Conservation (phyloP, 2,888 invertebrate species). For the Euproctis similis region DNA sequence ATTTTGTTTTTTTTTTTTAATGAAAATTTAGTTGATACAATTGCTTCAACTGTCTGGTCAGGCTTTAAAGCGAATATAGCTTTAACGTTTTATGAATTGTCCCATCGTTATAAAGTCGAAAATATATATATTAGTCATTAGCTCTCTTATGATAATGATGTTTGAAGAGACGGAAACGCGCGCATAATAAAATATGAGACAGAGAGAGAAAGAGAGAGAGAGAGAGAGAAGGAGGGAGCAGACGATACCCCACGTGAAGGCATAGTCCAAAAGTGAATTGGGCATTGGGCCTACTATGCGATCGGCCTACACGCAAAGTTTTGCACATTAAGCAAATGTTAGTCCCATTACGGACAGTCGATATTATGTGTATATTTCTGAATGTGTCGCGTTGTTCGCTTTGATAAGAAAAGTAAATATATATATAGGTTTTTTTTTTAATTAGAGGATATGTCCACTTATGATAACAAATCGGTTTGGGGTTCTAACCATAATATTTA, state of each 20-base stretch:
- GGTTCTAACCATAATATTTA: conserved; percentile 66
- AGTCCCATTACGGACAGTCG: background rate
- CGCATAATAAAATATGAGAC: conserved; percentile 2
- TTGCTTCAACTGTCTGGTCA: conserved; percentile 20
- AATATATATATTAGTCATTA: conserved; percentile 54
- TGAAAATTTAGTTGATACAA: conserved; percentile 18
- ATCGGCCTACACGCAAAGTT: too few relatives aligned
- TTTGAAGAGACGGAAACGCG: conserved; percentile 9
- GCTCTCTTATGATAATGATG: conserved; percentile 46
- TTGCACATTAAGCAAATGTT: background rate
- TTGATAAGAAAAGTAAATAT: conserved; percentile 14
- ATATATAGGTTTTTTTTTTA: too few relatives aligned
- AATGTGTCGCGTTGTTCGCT: conserved; percentile 9
- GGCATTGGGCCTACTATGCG: too few relatives aligned
- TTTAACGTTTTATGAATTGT: conserved; percentile 58
- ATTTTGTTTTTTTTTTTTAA: conserved; percentile 10
- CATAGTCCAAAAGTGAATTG: too few relatives aligned
- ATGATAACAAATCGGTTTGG: conserved; percentile 56
- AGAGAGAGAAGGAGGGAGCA: too few relatives aligned
- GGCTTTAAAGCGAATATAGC: conserved; percentile 38
- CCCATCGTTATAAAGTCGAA: conserved; percentile 62
- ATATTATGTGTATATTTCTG: conserved; percentile 14
- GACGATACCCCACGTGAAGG: too few relatives aligned
- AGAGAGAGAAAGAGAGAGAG: too few relatives aligned
- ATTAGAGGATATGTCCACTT: conserved; percentile 34